Evolutionary conservation across 2,113 vertebrate genomes (phyloP), one percentile per base, ranked within the genome.

Genomic region (Chloropsis hardwickii): DNA sequence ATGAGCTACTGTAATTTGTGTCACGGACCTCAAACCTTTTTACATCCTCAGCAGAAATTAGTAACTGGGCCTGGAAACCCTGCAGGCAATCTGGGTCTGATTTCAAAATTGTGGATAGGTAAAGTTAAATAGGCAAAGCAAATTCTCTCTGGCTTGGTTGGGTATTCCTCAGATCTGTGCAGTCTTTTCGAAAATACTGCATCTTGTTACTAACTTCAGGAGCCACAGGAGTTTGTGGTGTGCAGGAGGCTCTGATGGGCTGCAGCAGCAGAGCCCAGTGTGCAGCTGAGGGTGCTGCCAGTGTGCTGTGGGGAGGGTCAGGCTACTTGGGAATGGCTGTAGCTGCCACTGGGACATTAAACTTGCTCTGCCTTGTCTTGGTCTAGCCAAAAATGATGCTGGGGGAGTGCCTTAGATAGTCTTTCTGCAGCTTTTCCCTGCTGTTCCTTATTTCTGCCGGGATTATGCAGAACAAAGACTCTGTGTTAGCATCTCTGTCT

Each of bases 261-360:
- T 35, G 6, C 39, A 53, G 58, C 22, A 47, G 37, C 65, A 25
- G 47, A 72, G 51, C 21, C 37, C n/a, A 47, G 21, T 2, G 21
- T 44, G 79, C 39, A 62, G n/a, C 47, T 25, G 9, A 23, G 45
- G 11, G 13, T 8, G 16, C 58, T 51, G 39, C 42, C 48, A 37
- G 37, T 37, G 37, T 37, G 37, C 37, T 37, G 37, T 37, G 37
- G 37, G 37, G 37, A 37, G 37, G 37, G 8, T 37, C 37, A 37
- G 37, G 37, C 37, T 37, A 10, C 37, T 37, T 37, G 37, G 37
- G 37, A 37, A 20, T 42, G 72, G 67, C 85, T 86, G 42, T 20
- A 14, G 54, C 21, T 72, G 53, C 44, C 35, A 12, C 53, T 0
- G 0, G 25, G 58, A 21, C 33, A 6, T 27, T 51, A 23, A 47